Conservation (phyloP, 1,140 invertebrate genomes). For the Cyrtorhinus lividipennis region DNA sequence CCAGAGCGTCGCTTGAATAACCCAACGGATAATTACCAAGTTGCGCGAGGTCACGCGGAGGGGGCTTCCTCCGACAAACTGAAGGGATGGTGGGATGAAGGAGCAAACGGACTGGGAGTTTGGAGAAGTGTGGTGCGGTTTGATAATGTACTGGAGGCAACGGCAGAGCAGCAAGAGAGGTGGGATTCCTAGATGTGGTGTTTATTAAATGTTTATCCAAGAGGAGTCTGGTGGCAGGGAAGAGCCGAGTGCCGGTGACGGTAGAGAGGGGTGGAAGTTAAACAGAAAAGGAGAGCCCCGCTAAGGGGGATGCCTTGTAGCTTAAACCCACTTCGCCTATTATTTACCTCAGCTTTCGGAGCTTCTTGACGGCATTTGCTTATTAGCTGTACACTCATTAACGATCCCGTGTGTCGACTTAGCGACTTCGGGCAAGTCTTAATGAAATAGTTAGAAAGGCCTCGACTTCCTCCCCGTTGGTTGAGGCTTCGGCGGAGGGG, state of each 20-base stretch:
- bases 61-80: background rate
- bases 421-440: background rate
- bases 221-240: background rate
- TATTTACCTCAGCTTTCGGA: constrained; percentile 5
- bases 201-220: constrained; percentile 9
- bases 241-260: background rate
- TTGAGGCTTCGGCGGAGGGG: background rate
- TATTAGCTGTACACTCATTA: constrained; percentile 8
- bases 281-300: background rate
- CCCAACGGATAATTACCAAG: constrained; percentile 5
- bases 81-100: background rate
- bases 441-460: background rate
- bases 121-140: constrained; percentile 5
- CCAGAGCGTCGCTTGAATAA: constrained; percentile 3
- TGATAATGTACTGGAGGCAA: background rate
- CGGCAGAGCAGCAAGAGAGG: background rate
- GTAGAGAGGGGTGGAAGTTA: constrained; percentile 2
- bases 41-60: background rate
- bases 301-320: constrained; percentile 7
- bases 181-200: constrained; percentile 2
- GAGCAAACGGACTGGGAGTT: background rate
- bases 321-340: constrained; percentile 9
- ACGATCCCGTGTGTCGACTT: constrained; percentile 2
- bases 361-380: constrained; percentile 1
- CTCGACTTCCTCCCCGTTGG: background rate